These are phyloP conservation scores for Cataglyphis altisquamis DNA, from an alignment of 2,888 invertebrate species.

Conservation along the genomic window DNA sequence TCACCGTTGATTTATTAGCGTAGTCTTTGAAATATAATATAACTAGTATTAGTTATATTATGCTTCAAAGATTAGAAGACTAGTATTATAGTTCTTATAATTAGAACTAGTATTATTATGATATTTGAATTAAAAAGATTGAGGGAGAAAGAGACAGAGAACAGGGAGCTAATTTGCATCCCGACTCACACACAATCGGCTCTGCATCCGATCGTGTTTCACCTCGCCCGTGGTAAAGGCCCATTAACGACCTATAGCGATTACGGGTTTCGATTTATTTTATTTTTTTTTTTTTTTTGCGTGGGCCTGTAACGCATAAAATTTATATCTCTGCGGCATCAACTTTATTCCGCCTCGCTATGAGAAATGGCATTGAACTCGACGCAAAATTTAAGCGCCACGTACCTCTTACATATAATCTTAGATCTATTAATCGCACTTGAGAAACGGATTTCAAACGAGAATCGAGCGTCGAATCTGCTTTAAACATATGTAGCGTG, in stretches of 20 bases:
- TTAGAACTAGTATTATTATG: slow-evolving; percentile 5
- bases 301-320: slow-evolving; percentile 17
- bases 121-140: neutral
- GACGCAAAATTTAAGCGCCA: slow-evolving; percentile 16
- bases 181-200: slow-evolving; percentile 8
- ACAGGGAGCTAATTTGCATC: slow-evolving; percentile 19
- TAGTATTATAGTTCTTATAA: neutral
- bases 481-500: neutral
- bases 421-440: slow-evolving; percentile 4
- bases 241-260: slow-evolving; percentile 32
- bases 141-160: neutral
- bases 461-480: neutral
- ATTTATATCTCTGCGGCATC: slow-evolving; percentile 19
- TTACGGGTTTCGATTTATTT: slow-evolving; percentile 28
- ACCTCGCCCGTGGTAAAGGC: neutral
- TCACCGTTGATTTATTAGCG: slow-evolving; percentile 15
- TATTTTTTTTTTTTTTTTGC: neutral
- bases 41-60: neutral
- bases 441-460: neutral
- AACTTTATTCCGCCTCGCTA: neutral
- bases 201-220: neutral
- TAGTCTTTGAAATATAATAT: neutral
- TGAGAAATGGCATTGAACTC: slow-evolving; percentile 48
- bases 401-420: slow-evolving; percentile 8
- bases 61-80: too few relatives aligned